Evolutionary conservation across 2,888 invertebrate species (phyloP).

Genomic region (Carabus problematicus): DNA sequence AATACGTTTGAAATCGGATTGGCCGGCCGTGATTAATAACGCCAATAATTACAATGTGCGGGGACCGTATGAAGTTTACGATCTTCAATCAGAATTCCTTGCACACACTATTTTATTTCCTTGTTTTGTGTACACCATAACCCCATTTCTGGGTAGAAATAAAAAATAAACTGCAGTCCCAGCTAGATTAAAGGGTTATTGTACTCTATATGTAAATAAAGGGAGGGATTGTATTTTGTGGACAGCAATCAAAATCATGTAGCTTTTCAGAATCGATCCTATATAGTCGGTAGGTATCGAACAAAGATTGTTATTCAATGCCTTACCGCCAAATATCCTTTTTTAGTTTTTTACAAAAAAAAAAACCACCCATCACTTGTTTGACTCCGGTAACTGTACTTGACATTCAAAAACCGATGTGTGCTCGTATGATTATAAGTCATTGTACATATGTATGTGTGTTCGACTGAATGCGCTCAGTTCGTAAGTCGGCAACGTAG

Average conservation of each 20-base stretch:
- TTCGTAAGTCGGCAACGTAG: neutral
- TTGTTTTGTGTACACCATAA: neutral
- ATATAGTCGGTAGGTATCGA: too few relatives aligned
- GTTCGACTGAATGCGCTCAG: too few relatives aligned
- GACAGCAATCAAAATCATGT: too few relatives aligned
- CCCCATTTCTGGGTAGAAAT: neutral
- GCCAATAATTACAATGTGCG: constrained; percentile 11
- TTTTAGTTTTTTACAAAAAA: too few relatives aligned
- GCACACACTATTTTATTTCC: neutral
- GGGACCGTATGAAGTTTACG: constrained; percentile 8
- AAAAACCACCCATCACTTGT: too few relatives aligned
- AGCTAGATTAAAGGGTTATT: neutral
- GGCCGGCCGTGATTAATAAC: constrained; percentile 5
- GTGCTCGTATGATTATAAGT: constrained; percentile 10
- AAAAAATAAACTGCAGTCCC: neutral
- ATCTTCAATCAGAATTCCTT: constrained; percentile 4
- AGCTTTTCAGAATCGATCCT: too few relatives aligned
- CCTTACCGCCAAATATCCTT: too few relatives aligned
- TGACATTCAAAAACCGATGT: neutral
- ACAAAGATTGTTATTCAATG: too few relatives aligned
- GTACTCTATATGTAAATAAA: constrained; percentile 4
- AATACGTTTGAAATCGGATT: constrained; percentile 38
- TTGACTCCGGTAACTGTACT: constrained; percentile 5
- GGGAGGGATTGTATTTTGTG: too few relatives aligned
- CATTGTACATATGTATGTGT: neutral